Percentiles rank a stretch among this genome's conserved stretches.
Conservation (phyloP, 2,888 invertebrate genomes). For the Drosophila leonis region DNA sequence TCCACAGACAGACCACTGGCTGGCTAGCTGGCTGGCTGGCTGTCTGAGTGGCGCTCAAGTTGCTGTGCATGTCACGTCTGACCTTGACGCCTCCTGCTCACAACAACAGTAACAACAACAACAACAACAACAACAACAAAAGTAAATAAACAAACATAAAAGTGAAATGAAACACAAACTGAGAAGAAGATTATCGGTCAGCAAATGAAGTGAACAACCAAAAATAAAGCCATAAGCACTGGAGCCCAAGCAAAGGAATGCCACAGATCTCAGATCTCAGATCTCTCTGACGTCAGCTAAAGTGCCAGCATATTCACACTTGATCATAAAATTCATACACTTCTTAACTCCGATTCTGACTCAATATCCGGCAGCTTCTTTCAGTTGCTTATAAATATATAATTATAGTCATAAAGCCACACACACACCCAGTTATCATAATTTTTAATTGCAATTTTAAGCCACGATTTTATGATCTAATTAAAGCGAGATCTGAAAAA, state of each 20-base stretch:
- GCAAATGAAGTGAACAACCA: slow-evolving; percentile 36
- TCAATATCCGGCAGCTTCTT: slow-evolving; percentile 40
- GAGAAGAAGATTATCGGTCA: slow-evolving; percentile 35
- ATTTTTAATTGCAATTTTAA: slow-evolving; percentile 18
- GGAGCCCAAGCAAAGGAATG: slow-evolving; percentile 21
- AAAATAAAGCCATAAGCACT: slow-evolving; percentile 40
- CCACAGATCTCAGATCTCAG: slow-evolving; percentile 11
- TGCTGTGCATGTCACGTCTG: slow-evolving; percentile 68
- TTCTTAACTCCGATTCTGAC: slow-evolving; percentile 32
- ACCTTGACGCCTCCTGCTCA: slow-evolving; percentile 65
- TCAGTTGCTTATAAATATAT: slow-evolving; percentile 11
- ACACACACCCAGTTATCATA: slow-evolving; percentile 19
- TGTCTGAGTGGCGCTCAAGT: slow-evolving; percentile 63
- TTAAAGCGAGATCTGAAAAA: slow-evolving; percentile 33
- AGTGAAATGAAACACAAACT: slow-evolving; percentile 45
- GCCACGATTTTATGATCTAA: slow-evolving; percentile 42
- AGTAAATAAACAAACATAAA: slow-evolving; percentile 45
- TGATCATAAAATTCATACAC: slow-evolving; percentile 22
- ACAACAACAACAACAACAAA: slow-evolving; percentile 5
- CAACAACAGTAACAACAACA: slow-evolving; percentile 30
- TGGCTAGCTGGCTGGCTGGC: slow-evolving; percentile 4
- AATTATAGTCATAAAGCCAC: slow-evolving; percentile 16
- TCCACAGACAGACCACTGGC: slow-evolving; percentile 31
- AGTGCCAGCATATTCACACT: slow-evolving; percentile 42
- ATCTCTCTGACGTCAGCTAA: slow-evolving; percentile 41